Base-by-base conservation (phyloP, 2,113 vertebrate genomes). In the Nothoprocta pentlandii region DNA sequence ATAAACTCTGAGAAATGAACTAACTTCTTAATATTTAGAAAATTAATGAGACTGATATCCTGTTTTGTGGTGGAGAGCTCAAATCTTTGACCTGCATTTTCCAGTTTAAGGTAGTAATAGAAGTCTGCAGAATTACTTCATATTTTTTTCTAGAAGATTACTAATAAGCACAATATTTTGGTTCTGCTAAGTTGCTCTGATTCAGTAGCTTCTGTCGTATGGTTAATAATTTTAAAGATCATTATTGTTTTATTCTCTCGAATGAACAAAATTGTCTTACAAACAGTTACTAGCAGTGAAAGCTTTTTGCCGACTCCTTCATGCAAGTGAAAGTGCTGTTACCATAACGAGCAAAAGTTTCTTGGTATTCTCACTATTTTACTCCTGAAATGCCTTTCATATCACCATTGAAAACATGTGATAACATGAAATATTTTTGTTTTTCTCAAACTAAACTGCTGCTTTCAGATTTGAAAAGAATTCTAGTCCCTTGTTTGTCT, bases 1-100 rank as follows among this genome's bases (percentile, higher is more conserved):
- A 12, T 49, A n/a, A 84, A 0, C 16, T 19, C 23, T 8, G 41
- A 44, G 22, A 74, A 51, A 28, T 14, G 13, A 61, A 16, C 13
- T 49, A 56, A 34, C 7, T 66, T 10, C 30, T 41, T 84, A 12
- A 9, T 86, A 14, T 7, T 16, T 9, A 4, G 14, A 5, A 77
- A 3, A 0, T 14, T 11, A 32, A 10, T 34, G 4, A 34, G 3
- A 8, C 6, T 62, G 10, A 1, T 5, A 6, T 63, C 3, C 75
- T 63, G 11, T 81, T 79, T 67, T 12, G 59, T 19, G 8, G 22
- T 68, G 16, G 6, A 39, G 4, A 39, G 5, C 16, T 77, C 4
- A 4, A 5, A 61, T 87, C 32, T 85, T 46, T 61, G 6, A n/a
- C 44, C 46, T 71, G 16, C 4, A 5, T 22, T 6, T 28, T 91